These are phyloP conservation scores for Mesorhabditis sp. DNA, from an alignment of 2,888 invertebrate species.

Conservation along the genomic window DNA sequence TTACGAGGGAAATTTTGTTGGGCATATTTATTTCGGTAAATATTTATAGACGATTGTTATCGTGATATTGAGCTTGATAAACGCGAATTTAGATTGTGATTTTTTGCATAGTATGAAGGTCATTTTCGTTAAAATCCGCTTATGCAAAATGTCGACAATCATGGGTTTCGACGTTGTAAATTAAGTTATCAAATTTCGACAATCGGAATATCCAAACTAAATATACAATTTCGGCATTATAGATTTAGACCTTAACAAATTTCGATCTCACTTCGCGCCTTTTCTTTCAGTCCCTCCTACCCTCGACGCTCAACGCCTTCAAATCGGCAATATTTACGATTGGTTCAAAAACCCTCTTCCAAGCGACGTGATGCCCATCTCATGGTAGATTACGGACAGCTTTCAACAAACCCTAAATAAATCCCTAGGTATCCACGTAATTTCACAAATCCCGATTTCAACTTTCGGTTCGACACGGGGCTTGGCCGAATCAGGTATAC, in stretches of 20 bases:
- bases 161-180: too few relatives aligned
- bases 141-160: too few relatives aligned
- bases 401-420: conserved; percentile 33
- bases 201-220: background rate
- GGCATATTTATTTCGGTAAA: conserved; percentile 56
- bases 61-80: too few relatives aligned
- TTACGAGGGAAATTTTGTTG: conserved; percentile 56
- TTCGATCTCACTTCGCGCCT: background rate
- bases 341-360: conserved; percentile 56
- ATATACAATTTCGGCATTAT: background rate
- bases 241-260: too few relatives aligned
- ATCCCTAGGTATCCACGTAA: conserved; percentile 56
- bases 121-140: too few relatives aligned
- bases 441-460: conserved; percentile 53
- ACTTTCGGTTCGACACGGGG: background rate
- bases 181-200: too few relatives aligned
- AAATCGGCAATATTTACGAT: conserved; percentile 54
- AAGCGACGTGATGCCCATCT: conserved; percentile 15
- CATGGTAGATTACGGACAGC: background rate
- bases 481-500: background rate
- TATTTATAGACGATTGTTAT: background rate
- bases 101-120: too few relatives aligned
- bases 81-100: too few relatives aligned
- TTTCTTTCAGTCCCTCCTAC: conserved; percentile 53
- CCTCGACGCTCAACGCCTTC: conserved; percentile 55